phyloP scores from a whole-genome alignment of 2,113 vertebrate genomes.

The Apeltes quadracus region DNA sequence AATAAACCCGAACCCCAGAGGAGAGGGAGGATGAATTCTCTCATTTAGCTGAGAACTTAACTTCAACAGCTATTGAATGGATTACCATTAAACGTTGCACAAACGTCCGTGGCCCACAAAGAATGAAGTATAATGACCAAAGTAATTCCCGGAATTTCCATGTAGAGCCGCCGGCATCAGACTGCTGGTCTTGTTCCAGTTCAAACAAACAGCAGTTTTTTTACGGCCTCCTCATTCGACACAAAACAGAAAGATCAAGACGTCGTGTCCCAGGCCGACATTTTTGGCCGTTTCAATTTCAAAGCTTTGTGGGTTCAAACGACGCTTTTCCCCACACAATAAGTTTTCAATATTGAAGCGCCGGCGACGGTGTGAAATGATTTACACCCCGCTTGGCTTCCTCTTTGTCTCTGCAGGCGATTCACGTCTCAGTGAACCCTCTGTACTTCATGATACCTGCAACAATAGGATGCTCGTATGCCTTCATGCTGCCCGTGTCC shows the following conservation, averaged over 20 bases:
- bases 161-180: background rate
- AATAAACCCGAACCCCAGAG: background rate
- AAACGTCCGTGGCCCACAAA: background rate
- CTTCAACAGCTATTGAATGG: background rate
- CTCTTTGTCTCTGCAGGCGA: conserved; percentile 79
- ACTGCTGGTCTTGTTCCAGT: background rate
- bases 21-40: background rate
- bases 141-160: background rate
- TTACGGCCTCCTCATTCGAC: background rate
- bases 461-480: conserved; percentile 90
- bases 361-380: background rate
- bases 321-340: background rate
- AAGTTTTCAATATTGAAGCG: background rate
- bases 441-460: conserved; percentile 96
- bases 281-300: background rate
- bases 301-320: background rate
- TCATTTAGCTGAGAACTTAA: background rate
- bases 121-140: background rate
- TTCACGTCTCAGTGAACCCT: conserved; percentile 88
- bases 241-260: background rate
- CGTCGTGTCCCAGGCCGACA: background rate
- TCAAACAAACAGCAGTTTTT: background rate
- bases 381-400: background rate
- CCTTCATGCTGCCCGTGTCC: conserved; percentile 97
- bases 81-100: background rate